Conservation (phyloP, 2,888 invertebrate species). For the Pseudeuparius sepicola region DNA sequence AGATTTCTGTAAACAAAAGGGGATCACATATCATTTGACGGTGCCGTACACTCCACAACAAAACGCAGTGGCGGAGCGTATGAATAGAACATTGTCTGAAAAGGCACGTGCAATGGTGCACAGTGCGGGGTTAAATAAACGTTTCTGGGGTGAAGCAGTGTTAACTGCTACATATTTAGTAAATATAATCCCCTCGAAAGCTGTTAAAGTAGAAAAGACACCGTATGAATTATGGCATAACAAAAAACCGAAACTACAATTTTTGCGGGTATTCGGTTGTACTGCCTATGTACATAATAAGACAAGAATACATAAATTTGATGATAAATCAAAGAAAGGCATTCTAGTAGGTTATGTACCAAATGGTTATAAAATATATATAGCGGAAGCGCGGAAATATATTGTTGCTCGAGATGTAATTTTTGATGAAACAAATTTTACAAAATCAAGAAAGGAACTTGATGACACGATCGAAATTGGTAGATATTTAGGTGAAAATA, state of each 20-base stretch:
- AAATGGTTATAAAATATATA: too few relatives aligned
- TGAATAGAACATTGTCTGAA: constrained; percentile 34
- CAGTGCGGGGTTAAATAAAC: constrained; percentile 28
- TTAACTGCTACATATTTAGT: constrained; percentile 33
- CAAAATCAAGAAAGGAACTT: too few relatives aligned
- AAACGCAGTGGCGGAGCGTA: constrained; percentile 35
- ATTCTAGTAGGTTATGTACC: too few relatives aligned
- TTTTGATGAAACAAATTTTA: too few relatives aligned
- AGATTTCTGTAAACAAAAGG: constrained; percentile 29
- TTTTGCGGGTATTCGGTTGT: constrained; percentile 30
- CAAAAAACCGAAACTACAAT: constrained; percentile 30
- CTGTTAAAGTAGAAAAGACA: constrained; percentile 29
- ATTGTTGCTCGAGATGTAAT: too few relatives aligned
- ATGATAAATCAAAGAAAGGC: too few relatives aligned
- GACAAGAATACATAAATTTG: constrained; percentile 9
- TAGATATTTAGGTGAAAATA: too few relatives aligned
- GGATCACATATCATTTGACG: constrained; percentile 34
- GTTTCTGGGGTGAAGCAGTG: constrained; percentile 35
- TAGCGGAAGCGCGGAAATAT: too few relatives aligned
- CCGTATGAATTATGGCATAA: constrained; percentile 34
- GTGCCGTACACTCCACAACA: constrained; percentile 35
- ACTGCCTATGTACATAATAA: constrained; percentile 20
- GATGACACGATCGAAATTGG: too few relatives aligned
- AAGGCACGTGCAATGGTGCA: constrained; percentile 32
- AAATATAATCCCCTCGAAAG: constrained; percentile 32